Evolutionary conservation across 2,797 vertebrate species (phyloP).

Genomic region (Carduelis carduelis): DNA sequence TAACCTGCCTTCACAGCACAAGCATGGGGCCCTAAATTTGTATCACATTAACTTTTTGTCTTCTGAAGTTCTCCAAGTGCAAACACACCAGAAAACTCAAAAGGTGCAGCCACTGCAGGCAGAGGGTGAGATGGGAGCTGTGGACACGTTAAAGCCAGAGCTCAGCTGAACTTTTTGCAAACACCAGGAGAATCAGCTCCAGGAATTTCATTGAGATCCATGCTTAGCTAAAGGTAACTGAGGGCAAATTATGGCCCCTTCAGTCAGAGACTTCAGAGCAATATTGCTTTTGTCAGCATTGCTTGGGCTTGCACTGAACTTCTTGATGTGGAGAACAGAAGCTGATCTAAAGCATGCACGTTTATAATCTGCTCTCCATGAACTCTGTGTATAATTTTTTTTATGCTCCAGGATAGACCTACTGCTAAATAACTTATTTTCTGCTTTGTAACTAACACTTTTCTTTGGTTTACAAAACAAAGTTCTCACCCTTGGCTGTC

Average conservation of each 20-base stretch:
- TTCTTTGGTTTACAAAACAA: slow-evolving; percentile 5
- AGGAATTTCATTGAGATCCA: neutral
- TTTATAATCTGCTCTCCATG: neutral
- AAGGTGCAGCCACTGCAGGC: neutral
- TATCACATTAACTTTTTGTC: neutral
- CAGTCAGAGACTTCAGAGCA: neutral
- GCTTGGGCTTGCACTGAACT: neutral
- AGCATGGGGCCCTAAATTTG: neutral
- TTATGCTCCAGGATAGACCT: neutral
- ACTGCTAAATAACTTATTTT: neutral
- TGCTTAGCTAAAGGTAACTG: neutral
- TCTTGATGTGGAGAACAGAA: neutral
- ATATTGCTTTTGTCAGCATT: neutral
- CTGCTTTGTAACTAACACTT: neutral
- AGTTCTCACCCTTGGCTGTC: neutral
- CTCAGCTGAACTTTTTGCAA: neutral
- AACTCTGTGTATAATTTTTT: neutral
- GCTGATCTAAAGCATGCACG: neutral
- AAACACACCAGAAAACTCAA: neutral
- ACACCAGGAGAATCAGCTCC: neutral
- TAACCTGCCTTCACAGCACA: neutral
- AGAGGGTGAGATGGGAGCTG: neutral
- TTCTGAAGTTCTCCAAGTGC: neutral
- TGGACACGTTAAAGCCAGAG: neutral
- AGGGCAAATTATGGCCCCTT: neutral